Conservation (phyloP, 2,797 vertebrate genomes). For the Phaenicophaeus curvirostris region DNA sequence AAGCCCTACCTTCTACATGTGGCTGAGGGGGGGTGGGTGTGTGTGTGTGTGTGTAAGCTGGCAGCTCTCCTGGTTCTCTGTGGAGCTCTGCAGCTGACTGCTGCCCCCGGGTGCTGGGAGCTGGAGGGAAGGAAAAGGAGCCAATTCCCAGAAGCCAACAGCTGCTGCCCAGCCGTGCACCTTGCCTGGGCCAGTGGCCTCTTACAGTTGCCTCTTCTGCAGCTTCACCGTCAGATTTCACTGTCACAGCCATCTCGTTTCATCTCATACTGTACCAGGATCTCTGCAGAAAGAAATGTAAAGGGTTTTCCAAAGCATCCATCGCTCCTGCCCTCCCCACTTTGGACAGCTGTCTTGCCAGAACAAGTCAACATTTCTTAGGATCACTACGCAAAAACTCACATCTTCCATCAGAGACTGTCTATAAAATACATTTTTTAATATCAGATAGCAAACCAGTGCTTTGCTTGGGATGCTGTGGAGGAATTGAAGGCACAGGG, state of each 20-base stretch:
- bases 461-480: background rate
- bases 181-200: background rate
- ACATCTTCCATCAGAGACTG: background rate
- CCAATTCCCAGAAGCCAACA: background rate
- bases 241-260: background rate
- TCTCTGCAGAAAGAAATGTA: background rate
- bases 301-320: background rate
- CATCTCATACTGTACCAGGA: background rate
- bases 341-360: background rate
- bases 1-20: accelerated
- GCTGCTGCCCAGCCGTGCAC: background rate
- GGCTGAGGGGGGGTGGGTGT: background rate
- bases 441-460: background rate
- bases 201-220: background rate
- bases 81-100: background rate
- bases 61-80: background rate
- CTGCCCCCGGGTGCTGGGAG: background rate
- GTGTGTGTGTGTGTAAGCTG: background rate
- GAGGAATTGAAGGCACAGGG: background rate
- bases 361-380: background rate
- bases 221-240: background rate
- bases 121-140: background rate
- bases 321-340: accelerated
- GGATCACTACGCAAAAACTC: background rate
- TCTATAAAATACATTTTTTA: background rate